A percentile compares a stretch with the other conserved stretches of the same genome.
Conservation (phyloP, 2,113 vertebrate species). For the Alexandromys fortis region DNA sequence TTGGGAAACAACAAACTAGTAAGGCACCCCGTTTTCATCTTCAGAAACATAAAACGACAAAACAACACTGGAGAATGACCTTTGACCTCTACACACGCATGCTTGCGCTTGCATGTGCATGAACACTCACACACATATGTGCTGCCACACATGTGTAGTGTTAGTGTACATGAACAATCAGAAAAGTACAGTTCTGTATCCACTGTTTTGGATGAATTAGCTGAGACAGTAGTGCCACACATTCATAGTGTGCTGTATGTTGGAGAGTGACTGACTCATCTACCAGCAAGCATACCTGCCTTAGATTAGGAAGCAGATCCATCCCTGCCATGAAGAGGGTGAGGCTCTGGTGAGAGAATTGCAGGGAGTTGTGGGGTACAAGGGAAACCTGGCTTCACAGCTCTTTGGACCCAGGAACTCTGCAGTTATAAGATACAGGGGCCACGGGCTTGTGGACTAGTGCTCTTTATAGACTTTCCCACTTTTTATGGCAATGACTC, state of each 20-base stretch:
- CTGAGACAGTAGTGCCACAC: not conserved
- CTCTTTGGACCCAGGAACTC: constrained; percentile 9
- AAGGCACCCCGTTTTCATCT: not conserved
- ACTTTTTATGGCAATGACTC: constrained; percentile 53
- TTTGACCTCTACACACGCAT: not conserved
- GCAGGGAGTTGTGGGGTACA: not conserved
- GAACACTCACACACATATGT: not conserved
- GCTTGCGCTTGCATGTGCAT: not conserved
- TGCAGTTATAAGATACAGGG: not conserved
- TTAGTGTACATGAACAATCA: not conserved
- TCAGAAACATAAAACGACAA: not conserved
- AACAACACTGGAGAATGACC: not conserved
- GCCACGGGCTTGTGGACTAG: not conserved
- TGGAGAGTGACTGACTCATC: not conserved
- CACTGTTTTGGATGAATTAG: not conserved
- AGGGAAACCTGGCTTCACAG: not conserved
- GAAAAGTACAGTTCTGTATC: not conserved
- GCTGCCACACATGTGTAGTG: not conserved
- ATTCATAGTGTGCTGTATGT: not conserved
- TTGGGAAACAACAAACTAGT: no score
- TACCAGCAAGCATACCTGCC: not conserved
- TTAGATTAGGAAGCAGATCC: not conserved
- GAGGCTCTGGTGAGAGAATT: no score
- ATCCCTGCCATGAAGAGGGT: not conserved
- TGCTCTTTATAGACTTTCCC: not conserved